Base-by-base conservation (phyloP, 1,140 invertebrate genomes). In the Euura saliciscinereae region DNA sequence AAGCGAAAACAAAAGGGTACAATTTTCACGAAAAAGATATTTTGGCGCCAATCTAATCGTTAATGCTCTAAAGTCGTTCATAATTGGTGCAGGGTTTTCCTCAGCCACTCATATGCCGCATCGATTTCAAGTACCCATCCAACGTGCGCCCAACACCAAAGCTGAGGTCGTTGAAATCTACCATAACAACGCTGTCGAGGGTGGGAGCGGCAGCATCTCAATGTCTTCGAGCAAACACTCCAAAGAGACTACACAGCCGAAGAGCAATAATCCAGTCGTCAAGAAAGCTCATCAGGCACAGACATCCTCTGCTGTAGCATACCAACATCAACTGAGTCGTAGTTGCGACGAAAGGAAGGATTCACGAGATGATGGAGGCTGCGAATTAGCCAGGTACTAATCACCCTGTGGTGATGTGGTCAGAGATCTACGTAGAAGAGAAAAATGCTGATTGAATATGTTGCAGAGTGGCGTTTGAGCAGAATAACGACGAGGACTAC, bases 81-180 rank as follows among this genome's bases (percentile, higher is more conserved):
- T 28, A 28, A 28, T 28, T 28, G 10, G 3, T 6, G 5, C 51
- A 59, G 51, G 51, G 6, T 11, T 11, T 6, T 6, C 51, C 10
- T 59, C 51, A 11, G 51, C 3, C 13, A 59, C 51, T 8, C 51
- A 59, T n/a, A n/a, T 59, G 13, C 3, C 3, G 13, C 51, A 59
- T 59, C 3, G 13, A 11, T 59, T 4, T 59, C 3, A 59, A 59
- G 13, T n/a, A 11, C 51, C 51, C 51, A 3, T 59, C 8, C 51
- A 59, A 6, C 51, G 13, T 59, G 51, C 13, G 51, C 51, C 3
- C 10, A 8, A 6, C 13, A 59, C 10, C 13, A 59, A n/a, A 59
- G 51, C 51, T 59, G 79, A 87, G 45, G 73, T 89, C n/a, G 84
- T 88, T 5, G 88, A 89, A 78, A 84, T 89, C 70, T 89, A 87